phyloP scores from a whole-genome alignment of 2,113 vertebrate species.

The Pseudopodoces humilis region DNA sequence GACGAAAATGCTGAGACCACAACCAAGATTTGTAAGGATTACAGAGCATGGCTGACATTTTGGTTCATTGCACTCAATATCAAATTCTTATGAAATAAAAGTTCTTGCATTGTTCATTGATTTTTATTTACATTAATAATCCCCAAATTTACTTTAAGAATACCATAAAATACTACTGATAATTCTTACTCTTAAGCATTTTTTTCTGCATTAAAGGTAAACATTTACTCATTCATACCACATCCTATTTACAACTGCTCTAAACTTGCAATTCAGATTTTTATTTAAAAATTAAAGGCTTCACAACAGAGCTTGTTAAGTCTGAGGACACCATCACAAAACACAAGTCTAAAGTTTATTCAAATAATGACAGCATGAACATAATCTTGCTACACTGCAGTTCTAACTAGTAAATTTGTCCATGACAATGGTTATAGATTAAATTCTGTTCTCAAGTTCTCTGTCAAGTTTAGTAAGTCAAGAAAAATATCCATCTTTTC shows the following conservation, averaged over 20 bases:
- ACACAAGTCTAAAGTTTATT: not conserved
- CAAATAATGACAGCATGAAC: not conserved
- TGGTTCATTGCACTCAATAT: not conserved
- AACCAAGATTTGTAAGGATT: not conserved
- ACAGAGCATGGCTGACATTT: not conserved
- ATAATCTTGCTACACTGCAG: not conserved
- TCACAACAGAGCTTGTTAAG: not conserved
- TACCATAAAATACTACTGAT: not conserved
- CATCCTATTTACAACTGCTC: not conserved
- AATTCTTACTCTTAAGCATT: not conserved
- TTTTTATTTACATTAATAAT: not conserved
- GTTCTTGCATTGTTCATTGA: not conserved
- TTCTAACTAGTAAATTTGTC: not conserved
- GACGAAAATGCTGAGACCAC: not conserved
- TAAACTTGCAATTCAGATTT: not conserved
- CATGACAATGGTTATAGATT: not conserved
- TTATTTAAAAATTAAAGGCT: not conserved
- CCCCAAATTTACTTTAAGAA: not conserved
- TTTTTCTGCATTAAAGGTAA: not conserved
- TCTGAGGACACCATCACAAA: not conserved
- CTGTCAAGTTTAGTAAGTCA: not conserved
- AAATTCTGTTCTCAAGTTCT: not conserved
- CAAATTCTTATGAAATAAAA: not conserved
- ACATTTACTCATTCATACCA: not conserved
- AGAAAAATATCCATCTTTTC: not conserved